Evolutionary conservation across 2,888 invertebrate species (phyloP).

Genomic region (Tetranychus truncatus): DNA sequence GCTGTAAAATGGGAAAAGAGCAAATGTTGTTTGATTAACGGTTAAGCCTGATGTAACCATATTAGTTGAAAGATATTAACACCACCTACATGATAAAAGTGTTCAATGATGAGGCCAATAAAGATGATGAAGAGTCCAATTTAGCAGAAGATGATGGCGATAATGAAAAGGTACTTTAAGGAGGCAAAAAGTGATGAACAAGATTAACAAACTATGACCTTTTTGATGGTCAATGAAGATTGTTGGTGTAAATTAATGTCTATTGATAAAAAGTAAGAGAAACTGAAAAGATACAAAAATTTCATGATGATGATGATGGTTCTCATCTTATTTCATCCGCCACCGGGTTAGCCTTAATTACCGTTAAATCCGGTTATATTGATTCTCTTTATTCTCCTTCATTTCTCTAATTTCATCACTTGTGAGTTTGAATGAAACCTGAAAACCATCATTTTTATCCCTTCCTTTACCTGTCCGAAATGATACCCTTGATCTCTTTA

Average conservation of each 20-base stretch:
- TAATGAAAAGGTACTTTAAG: neutral
- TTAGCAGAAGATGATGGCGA: neutral
- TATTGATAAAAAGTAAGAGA: neutral
- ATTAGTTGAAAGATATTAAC: neutral
- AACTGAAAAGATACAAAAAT: neutral
- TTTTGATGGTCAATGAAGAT: neutral
- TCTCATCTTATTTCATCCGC: neutral
- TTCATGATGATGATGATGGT: neutral
- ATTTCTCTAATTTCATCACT: too few relatives aligned
- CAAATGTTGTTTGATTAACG: too few relatives aligned
- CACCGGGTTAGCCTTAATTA: constrained; percentile 1
- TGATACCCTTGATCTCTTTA: neutral
- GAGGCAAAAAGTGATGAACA: too few relatives aligned
- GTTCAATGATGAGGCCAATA: neutral
- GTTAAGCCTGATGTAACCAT: too few relatives aligned
- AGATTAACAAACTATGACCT: neutral
- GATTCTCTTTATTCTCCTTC: neutral
- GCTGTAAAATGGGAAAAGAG: too few relatives aligned
- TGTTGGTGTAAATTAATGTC: constrained; percentile 1
- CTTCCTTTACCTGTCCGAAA: neutral
- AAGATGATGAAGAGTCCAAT: neutral
- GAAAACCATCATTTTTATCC: neutral
- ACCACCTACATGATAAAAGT: neutral
- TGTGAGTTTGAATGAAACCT: neutral
- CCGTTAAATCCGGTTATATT: neutral